phyloP scores from a whole-genome alignment of 1,140 invertebrate species.

The Onthophagus taurus region DNA sequence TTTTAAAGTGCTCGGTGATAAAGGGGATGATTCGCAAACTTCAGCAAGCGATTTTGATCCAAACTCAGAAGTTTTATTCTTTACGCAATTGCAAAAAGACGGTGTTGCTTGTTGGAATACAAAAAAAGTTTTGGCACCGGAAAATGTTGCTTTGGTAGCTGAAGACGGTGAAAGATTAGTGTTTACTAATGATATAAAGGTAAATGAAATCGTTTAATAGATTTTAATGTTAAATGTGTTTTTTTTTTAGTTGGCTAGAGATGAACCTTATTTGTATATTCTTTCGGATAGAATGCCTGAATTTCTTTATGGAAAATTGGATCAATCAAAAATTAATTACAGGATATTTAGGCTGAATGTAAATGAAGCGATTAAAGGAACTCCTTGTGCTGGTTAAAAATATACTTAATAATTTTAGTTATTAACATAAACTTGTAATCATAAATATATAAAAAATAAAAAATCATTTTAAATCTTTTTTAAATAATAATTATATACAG shows the following conservation, averaged over 20 bases:
- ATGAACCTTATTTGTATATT: conserved; percentile 52
- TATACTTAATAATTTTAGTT: too few species aligned
- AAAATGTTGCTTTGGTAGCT: conserved; percentile 48
- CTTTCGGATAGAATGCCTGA: conserved; percentile 55
- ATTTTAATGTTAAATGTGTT: neutral
- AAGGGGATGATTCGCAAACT: conserved; percentile 50
- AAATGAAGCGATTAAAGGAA: conserved; percentile 47
- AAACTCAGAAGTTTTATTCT: conserved; percentile 50
- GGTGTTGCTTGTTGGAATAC: conserved; percentile 64
- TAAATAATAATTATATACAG: too few species aligned
- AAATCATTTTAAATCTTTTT: too few species aligned
- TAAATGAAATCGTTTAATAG: conserved; percentile 21
- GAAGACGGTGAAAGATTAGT: conserved; percentile 48
- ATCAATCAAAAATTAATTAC: conserved; percentile 50
- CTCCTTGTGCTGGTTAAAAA: conserved; percentile 40
- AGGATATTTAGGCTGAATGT: conserved; percentile 49
- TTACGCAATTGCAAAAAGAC: conserved; percentile 54
- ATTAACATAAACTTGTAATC: too few species aligned
- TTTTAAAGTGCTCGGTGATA: conserved; percentile 44
- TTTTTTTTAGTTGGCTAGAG: conserved; percentile 38
- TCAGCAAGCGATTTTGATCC: conserved; percentile 51
- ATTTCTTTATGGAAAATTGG: conserved; percentile 49
- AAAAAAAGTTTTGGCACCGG: conserved; percentile 42
- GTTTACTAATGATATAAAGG: conserved; percentile 60
- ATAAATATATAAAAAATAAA: too few species aligned